Evolutionary conservation across 2,797 vertebrate genomes (phyloP), one percentile per base, ranked within the genome.

Genomic region (Tamandua tetradactyla): DNA sequence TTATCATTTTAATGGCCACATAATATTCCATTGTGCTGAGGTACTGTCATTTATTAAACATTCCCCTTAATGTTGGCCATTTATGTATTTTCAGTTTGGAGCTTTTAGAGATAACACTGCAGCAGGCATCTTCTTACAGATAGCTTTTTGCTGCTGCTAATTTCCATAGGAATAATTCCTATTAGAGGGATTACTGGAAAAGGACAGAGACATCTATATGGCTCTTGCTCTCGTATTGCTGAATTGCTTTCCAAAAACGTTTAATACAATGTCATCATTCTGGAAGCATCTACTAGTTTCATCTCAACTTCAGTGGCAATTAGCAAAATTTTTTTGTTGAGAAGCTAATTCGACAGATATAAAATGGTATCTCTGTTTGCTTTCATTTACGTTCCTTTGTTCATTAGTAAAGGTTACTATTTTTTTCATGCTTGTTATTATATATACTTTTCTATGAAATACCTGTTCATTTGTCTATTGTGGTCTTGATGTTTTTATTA

Each of bases 11-110:
- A 97, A 96, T 97, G 96, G 78, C 80, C 95, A 96, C 62, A 87
- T 97, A 97, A 97, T 97, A 97, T 97, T 97, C 97, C 96, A 97
- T 96, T 96, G 96, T 97, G 92, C 79, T 62, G 94, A 96, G 94
- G 88, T 93, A 87, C 75, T 69, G 20, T 96, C 97, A 97, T 97
- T 97, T 97, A 97, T 97, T 96, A 97, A 96, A 84, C 92, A 96
- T 96, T 97, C 79, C 55, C 96, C 69, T 92, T 96, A 97, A 97
- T 96, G 95, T 91, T 93, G 85, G 79, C 90, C 92, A 83, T 97
- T 97, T 96, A 95, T 94, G 92, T 88, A 86, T 95, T 95, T 96
- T 93, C 94, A 57, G 79, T 97, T 93, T 92, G 88, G 75, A 52
- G 82, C 75, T 96, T 96, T 96, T 96, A 96, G 94, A 96, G 95